Conservation (phyloP, 2,797 vertebrate species). For the Phylloscopus collybita region DNA sequence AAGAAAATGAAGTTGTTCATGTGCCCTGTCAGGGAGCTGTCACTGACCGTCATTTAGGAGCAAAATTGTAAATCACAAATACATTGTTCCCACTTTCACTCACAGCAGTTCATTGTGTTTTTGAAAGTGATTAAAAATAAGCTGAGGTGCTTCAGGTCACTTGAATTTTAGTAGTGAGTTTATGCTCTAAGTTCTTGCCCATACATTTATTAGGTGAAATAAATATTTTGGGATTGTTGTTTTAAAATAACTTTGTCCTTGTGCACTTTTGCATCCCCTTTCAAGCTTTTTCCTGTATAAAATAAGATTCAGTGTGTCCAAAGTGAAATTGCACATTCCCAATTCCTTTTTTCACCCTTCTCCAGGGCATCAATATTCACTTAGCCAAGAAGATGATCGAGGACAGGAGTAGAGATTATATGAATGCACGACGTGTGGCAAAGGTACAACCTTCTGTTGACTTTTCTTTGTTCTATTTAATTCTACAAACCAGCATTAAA, state of each 20-base stretch:
- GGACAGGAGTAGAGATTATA: constrained; percentile 98
- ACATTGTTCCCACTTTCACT: not conserved
- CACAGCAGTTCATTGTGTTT: not conserved
- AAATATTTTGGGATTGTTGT: not conserved
- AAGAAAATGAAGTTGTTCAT: accelerated
- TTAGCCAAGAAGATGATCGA: constrained; percentile 99
- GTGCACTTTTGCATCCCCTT: not conserved
- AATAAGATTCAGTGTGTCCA: not conserved
- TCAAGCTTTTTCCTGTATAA: not conserved
- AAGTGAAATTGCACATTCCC: not conserved
- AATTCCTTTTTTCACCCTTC: constrained; percentile 1
- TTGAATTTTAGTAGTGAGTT: not conserved
- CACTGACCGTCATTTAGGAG: not conserved
- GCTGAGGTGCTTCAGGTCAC: not conserved
- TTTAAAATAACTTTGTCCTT: not conserved
- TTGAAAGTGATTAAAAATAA: not conserved
- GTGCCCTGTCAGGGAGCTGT: not conserved
- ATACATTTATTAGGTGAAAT: not conserved
- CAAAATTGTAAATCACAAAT: not conserved
- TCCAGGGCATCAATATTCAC: constrained; percentile 97
- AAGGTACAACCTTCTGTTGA: constrained; percentile 82
- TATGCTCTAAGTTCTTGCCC: not conserved
- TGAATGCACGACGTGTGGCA: constrained; percentile 97
- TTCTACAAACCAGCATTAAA: not conserved
- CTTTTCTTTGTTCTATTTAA: not conserved